Conservation (phyloP, 1,140 invertebrate species). For the Pollicipes pollicipes region DNA sequence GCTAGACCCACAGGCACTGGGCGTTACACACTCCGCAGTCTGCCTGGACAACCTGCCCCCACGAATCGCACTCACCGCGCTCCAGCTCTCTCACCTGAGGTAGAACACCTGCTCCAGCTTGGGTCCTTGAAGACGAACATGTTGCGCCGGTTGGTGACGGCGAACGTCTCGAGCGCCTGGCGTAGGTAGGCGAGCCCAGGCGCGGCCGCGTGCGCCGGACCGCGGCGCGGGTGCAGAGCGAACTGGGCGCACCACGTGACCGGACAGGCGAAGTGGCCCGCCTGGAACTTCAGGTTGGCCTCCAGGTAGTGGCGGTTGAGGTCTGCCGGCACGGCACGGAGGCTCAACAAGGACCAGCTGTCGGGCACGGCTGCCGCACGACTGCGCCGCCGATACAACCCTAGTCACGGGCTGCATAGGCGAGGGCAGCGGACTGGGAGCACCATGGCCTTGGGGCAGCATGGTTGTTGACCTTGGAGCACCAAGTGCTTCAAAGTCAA, state of each 20-base stretch:
- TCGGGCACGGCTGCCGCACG: no score
- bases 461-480: no score
- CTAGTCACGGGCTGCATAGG: no score
- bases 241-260: slow-evolving; percentile 55
- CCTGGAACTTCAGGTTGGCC: slow-evolving; percentile 33
- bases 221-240: slow-evolving; percentile 41
- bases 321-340: not conserved
- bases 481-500: no score
- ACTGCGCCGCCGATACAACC: no score
- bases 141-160: slow-evolving; percentile 53
- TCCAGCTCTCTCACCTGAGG: slow-evolving; percentile 13
- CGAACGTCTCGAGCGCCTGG: slow-evolving; percentile 49
- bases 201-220: slow-evolving; percentile 6
- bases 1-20: no score
- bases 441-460: no score
- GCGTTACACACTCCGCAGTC: no score
- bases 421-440: no score
- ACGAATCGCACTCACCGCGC: not conserved
- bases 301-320: slow-evolving; percentile 26
- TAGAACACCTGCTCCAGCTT: slow-evolving; percentile 30
- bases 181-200: slow-evolving; percentile 33
- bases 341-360: no score
- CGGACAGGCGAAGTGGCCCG: slow-evolving; percentile 52
- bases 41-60: no score
- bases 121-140: slow-evolving; percentile 62